Base-by-base conservation (phyloP, 2,113 vertebrate genomes). In the Anarrhichthys ocellatus region DNA sequence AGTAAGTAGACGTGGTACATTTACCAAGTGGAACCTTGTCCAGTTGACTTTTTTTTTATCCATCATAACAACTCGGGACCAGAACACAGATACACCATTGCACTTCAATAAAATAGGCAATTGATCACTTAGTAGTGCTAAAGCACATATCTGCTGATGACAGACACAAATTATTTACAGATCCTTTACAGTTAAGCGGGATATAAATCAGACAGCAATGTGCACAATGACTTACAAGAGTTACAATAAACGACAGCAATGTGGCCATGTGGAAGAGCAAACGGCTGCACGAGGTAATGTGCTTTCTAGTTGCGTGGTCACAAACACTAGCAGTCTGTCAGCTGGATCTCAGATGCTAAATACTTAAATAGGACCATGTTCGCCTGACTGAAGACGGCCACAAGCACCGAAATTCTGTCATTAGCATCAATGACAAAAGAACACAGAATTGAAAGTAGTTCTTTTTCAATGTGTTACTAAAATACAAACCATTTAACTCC, bases 321-420 rank as follows among this genome's bases (percentile, higher is more conserved):
- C 81, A 79, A 73, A 79, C 82, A 76, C 61, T 5, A 63, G 70
- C 73, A 70, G 63, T 73, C 71, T 80, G 75, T 88, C 78, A 90
- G 81, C 63, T 87, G 66, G 40, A 80, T 77, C 74, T 78, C 44
- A 42, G 58, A 86, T 64, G 69, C 54, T 74, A 78, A 83, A 71
- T 73, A 80, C 72, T 52, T 75, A 72, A 75, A 67, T 73, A 50
- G 78, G 82, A 56, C 64, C 1, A 11, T 36, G 56, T 81, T 75
- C 1, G 46, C 67, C 61, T 72, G 76, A 84, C 48, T 84, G 73
- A 77, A 83, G 73, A 61, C 9, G 27, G 81, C 83, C 67, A 87
- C 66, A 77, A 84, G 78, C 83, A 81, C 58, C 65, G 65, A 4
- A 67, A 71, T 61, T 42, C 46, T 61, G 76, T 64, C 68, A 59